Percentiles rank a stretch among this genome's conserved stretches.
phyloP scores from a whole-genome alignment of 2,888 invertebrate species.

The Tubulanus polymorphus region DNA sequence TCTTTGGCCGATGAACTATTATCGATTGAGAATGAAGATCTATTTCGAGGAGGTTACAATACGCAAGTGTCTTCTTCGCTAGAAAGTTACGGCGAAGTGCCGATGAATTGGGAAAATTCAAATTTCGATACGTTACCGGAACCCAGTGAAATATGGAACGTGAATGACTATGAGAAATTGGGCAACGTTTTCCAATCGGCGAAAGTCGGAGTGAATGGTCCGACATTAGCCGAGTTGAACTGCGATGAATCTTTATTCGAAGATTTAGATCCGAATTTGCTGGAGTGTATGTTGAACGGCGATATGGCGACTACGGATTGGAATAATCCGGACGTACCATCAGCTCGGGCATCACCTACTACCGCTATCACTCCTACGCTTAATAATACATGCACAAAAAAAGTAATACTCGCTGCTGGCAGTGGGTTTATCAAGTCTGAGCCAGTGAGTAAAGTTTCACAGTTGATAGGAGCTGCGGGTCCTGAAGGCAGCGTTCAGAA shows the following conservation, averaged over 20 bases:
- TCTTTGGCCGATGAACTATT: constrained; percentile 30
- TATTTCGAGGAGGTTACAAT: constrained; percentile 8
- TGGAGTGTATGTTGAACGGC: background rate
- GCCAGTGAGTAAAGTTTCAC: too few species aligned
- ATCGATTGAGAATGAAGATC: constrained; percentile 27
- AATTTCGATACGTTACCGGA: background rate
- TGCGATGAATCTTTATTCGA: constrained; percentile 19
- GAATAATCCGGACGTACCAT: too few species aligned
- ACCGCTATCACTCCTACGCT: background rate
- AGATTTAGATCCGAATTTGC: constrained; percentile 8
- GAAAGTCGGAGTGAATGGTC: constrained; percentile 16
- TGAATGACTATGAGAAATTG: background rate
- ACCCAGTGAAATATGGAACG: too few species aligned
- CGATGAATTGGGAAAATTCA: background rate
- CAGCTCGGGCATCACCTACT: too few species aligned
- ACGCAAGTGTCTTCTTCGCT: background rate
- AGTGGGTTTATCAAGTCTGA: too few species aligned
- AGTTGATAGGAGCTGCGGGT: too few species aligned
- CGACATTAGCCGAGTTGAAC: constrained; percentile 34
- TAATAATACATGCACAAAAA: too few species aligned
- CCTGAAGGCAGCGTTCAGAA: too few species aligned
- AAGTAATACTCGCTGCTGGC: too few species aligned
- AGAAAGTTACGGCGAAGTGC: background rate
- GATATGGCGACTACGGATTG: background rate
- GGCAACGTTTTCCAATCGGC: constrained; percentile 4